Evolutionary conservation across 1,140 invertebrate species (phyloP).

Genomic region (Dinoponera quadriceps): DNA sequence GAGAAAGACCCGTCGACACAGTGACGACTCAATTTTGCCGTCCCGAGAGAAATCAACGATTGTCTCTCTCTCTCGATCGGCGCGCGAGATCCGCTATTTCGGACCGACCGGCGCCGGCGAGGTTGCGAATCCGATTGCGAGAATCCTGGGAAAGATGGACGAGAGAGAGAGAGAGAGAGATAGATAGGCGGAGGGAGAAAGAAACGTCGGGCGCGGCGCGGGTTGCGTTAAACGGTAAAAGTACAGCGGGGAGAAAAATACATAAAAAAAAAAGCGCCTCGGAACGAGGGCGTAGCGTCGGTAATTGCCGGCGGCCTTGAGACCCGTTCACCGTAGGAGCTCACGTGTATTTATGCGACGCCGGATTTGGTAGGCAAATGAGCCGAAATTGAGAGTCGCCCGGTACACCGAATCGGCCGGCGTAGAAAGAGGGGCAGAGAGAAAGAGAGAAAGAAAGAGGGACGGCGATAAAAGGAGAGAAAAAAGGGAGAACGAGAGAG

Average conservation of each 20-base stretch:
- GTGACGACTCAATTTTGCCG: slow-evolving; percentile 25
- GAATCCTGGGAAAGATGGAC: slow-evolving; percentile 70
- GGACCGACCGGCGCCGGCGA: no score
- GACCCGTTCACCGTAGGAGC: slow-evolving; percentile 64
- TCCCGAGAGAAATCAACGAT: slow-evolving; percentile 21
- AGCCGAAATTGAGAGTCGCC: slow-evolving; percentile 76
- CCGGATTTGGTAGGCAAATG: slow-evolving; percentile 78
- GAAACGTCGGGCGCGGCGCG: slow-evolving; percentile 73
- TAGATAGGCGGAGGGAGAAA: slow-evolving; percentile 74
- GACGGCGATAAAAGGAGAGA: background rate
- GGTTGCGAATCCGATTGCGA: slow-evolving; percentile 7
- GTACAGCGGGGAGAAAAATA: slow-evolving; percentile 45
- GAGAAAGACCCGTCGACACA: background rate
- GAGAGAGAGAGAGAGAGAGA: slow-evolving; percentile 65
- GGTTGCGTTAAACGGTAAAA: slow-evolving; percentile 44
- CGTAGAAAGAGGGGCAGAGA: background rate
- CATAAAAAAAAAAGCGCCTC: slow-evolving; percentile 11
- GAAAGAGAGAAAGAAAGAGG: background rate
- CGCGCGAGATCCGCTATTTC: background rate
- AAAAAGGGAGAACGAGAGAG: background rate
- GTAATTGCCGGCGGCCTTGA: slow-evolving; percentile 73
- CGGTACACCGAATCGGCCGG: slow-evolving; percentile 33
- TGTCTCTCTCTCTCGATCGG: background rate
- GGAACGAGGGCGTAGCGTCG: slow-evolving; percentile 52
- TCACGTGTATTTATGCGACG: slow-evolving; percentile 69